Evolutionary conservation across 2,888 invertebrate genomes (phyloP), one percentile per base, ranked within the genome.

Genomic region (Papilio protenor): DNA sequence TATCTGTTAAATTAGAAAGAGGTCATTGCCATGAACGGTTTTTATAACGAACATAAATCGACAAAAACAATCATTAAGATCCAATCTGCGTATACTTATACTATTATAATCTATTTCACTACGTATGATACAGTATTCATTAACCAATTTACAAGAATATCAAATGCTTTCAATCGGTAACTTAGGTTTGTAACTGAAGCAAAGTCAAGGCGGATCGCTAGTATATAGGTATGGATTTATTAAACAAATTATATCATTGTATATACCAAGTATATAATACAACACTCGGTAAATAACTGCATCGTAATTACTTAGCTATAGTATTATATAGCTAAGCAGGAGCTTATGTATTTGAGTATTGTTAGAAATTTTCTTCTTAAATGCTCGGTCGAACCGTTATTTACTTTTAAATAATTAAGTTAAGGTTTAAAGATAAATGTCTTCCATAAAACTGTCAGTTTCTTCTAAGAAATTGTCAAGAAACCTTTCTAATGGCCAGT

Each of bases 401-500:
- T 52, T 23, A 52, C 14, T 61, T 59, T 16, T 57, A 47, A 21
- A 40, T 21, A 45, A 73, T 21, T 45, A 23, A 40, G 21, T 73
- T 14, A 8, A 59, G 55, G 11, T 49, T 66, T 66, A 21, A 52
- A 52, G 52, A 66, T 52, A 40, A 66, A 66, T 66, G n/a, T 64
- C 52, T 66, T 49, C 49, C 49, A 64, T 74, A 61, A 64, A 66
- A 75, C 45, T 49, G 55, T 11, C 61, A 64, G 70, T 77, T 77
- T 47, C 49, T 59, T 77, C 47, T 49, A 47, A 77, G 73, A 70
- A 74, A 69, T 40, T 70, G 59, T 57, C 69, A 75, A 49, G 70
- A 52, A 75, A 77, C 74, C 74, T 74, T 77, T 77, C 74, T 77
- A 70, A 77, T 61, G 61, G 18, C 61, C 23, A 8, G 57, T 49